Evolutionary conservation across 2,113 vertebrate genomes (phyloP).

Genomic region (Brachionichthys hirsutus): DNA sequence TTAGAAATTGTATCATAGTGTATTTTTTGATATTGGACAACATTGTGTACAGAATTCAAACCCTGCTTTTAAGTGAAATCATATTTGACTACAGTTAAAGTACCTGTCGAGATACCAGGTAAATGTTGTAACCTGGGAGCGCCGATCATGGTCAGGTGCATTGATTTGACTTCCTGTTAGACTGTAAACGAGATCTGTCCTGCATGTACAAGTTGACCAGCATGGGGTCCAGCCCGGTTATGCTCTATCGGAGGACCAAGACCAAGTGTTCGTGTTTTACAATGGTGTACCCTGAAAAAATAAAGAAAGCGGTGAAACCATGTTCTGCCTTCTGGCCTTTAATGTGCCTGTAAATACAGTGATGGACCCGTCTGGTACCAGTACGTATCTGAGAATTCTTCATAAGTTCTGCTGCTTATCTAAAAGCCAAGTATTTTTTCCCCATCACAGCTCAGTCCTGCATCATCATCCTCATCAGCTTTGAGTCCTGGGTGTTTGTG

Average conservation of each 20-base stretch:
- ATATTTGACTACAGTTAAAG: conserved; percentile 15
- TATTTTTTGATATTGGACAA: conserved; percentile 52
- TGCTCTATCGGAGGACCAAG: no score
- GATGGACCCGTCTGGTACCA: no score
- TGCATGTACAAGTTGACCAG: no score
- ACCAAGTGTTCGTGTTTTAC: conserved; percentile 47
- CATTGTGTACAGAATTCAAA: conserved; percentile 52
- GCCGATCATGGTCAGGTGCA: conserved; percentile 10
- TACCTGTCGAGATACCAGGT: conserved; percentile 8
- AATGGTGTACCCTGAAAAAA: conserved; percentile 59
- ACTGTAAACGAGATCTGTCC: no score
- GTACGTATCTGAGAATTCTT: no score
- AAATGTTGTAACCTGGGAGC: neutral
- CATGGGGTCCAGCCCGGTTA: no score
- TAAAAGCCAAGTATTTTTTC: no score
- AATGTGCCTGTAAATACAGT: no score
- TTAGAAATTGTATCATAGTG: conserved; percentile 55
- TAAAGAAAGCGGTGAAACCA: conserved; percentile 10
- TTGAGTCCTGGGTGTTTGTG: no score
- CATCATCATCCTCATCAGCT: no score
- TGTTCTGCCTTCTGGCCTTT: neutral
- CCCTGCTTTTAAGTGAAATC: conserved; percentile 52
- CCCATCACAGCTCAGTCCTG: no score
- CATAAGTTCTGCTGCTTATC: no score
- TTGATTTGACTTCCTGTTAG: conserved; percentile 49